Conservation (phyloP, 2,888 invertebrate genomes). For the Furcula furcula region DNA sequence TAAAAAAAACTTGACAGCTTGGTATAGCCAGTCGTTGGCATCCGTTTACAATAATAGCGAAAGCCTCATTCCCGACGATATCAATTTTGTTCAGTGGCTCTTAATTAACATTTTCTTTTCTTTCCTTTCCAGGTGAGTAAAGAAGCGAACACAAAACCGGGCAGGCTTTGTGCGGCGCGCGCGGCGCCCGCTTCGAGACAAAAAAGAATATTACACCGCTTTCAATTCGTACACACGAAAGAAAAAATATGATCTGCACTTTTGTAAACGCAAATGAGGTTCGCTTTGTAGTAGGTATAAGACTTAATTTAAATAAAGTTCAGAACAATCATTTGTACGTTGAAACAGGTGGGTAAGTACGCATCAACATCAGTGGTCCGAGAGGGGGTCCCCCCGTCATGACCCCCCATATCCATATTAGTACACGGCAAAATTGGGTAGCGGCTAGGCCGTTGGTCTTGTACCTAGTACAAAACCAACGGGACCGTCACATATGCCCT, state of each 20-base stretch:
- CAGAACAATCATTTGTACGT: slow-evolving; percentile 41
- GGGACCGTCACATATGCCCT: no score
- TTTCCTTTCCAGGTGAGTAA: slow-evolving; percentile 80
- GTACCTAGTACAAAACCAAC: no score
- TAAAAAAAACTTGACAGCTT: no score
- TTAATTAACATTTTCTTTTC: slow-evolving; percentile 81
- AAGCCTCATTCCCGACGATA: slow-evolving; percentile 67
- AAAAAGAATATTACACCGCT: slow-evolving; percentile 76
- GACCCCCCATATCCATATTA: no score
- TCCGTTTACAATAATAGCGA: slow-evolving; percentile 67
- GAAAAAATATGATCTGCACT: slow-evolving; percentile 76
- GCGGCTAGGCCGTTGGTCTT: no score
- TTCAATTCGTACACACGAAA: slow-evolving; percentile 73
- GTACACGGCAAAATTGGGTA: no score
- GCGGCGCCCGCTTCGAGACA: slow-evolving; percentile 54
- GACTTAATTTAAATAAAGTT: slow-evolving; percentile 67
- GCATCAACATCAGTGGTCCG: no score
- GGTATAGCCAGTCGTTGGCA: slow-evolving; percentile 51
- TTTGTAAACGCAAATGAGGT: slow-evolving; percentile 77
- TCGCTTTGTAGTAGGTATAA: slow-evolving; percentile 67
- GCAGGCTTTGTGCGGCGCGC: slow-evolving; percentile 63
- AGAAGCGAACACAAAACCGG: slow-evolving; percentile 66
- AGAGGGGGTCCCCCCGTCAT: no score
- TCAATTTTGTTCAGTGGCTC: slow-evolving; percentile 77
- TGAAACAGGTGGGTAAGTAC: slow-evolving; percentile 39